Evolutionary conservation across 2,113 vertebrate species (phyloP).

Genomic region (Mesembrinibis cayennensis): DNA sequence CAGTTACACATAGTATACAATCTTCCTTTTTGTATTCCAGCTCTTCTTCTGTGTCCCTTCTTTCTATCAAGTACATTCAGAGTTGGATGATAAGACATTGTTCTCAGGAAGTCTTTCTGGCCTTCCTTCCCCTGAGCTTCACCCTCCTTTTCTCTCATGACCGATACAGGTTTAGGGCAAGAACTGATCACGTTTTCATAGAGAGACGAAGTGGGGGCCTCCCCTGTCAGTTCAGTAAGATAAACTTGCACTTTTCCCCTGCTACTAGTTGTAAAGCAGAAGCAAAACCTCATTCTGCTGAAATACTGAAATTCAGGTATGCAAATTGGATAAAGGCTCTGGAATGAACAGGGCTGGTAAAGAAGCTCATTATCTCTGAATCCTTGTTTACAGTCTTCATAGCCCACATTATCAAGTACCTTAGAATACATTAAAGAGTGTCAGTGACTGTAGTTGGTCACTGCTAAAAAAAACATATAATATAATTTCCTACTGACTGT

Average conservation of each 20-base stretch:
- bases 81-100: neutral
- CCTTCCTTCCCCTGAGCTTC: neutral
- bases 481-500: neutral
- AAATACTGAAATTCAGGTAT: neutral
- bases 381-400: neutral
- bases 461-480: neutral
- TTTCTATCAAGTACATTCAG: neutral
- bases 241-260: neutral
- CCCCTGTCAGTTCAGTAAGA: neutral
- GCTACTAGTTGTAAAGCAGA: neutral
- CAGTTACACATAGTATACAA: neutral
- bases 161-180: neutral
- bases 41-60: neutral
- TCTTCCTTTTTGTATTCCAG: neutral
- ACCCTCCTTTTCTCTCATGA: neutral
- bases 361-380: neutral
- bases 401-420: neutral
- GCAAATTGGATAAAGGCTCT: neutral
- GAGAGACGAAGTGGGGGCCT: neutral
- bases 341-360: neutral
- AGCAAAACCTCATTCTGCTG: neutral
- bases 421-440: neutral
- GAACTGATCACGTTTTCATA: neutral
- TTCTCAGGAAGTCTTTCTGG: neutral
- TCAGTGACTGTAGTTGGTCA: neutral